Base-by-base conservation (phyloP, 2,888 invertebrate genomes). In the Xanthia icteritia region DNA sequence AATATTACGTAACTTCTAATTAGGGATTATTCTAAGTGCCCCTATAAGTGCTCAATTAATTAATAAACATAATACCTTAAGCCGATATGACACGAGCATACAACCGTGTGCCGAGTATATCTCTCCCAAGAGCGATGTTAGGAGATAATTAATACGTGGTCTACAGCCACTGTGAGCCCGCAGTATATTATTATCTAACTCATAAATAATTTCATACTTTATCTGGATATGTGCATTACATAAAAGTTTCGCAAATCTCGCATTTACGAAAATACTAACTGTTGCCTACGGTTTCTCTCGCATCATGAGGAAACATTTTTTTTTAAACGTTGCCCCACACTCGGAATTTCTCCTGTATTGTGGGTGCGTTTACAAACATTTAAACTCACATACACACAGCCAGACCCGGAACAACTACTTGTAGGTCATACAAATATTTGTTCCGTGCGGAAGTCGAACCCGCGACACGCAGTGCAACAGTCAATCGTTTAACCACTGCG, bases 21-120 rank as follows among this genome's bases (percentile, higher is more conserved):
- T 61, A 31, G 4, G 61, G 11, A 31, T 61, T 61, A 61, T 20
- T 36, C 60, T 31, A 17, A 31, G 9, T 36, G 31, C 9, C 20
- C 20, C 9, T 60, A 31, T 31, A 36, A 1, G 20, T 11, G 11
- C 11, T 31, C 31, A 60, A 61, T 61, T 20, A 5, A 67, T 63
- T 75, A 75, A 48, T 17, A 63, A 63, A 82, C 39, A 15, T 82
- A 76, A 79, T 67, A 63, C 20, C 36, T 48, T 66, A 66, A 79
- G 66, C 76, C 63, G 39, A 9, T 61, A 66, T 66, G 39, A 81
- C n/a, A 48, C n/a, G 45, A 48, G 48, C 48, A 11, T 69, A 39
- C 54, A 65, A 56, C 8, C 54, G 15, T 76, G 45, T 58, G 65
- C 68, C n/a, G 27, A 8, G 27, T 20, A 65, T 77, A 77, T 77